These are phyloP conservation scores for Xanthorhoe spadicearia DNA, from an alignment of 2,888 invertebrate species.

Conservation along the genomic window DNA sequence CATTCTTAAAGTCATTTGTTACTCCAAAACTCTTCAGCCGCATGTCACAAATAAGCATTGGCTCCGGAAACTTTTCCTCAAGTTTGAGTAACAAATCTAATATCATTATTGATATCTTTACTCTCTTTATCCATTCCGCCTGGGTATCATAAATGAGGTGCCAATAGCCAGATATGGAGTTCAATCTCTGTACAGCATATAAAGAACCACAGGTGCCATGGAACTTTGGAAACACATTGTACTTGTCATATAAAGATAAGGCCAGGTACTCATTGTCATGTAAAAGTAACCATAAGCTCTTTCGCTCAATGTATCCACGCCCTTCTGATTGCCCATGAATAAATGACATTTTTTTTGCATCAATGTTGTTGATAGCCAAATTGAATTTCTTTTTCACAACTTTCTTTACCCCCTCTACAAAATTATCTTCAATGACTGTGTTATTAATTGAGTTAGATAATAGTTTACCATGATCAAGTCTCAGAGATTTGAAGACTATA, in stretches of 20 bases:
- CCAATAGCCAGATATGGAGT: constrained; percentile 81
- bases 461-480: constrained; percentile 64
- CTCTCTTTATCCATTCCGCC: constrained; percentile 84
- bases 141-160: constrained; percentile 81
- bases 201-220: constrained; percentile 88
- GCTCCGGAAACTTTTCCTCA: constrained; percentile 84
- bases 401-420: constrained; percentile 78
- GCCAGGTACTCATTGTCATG: constrained; percentile 88
- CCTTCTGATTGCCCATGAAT: constrained; percentile 71
- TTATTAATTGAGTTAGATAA: constrained; percentile 72
- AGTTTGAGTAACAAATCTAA: constrained; percentile 86
- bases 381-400: constrained; percentile 82
- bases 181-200: constrained; percentile 87
- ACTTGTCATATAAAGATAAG: constrained; percentile 83
- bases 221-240: constrained; percentile 86
- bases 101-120: constrained; percentile 85
- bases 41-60: constrained; percentile 88
- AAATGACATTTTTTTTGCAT: constrained; percentile 73
- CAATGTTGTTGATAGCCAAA: constrained; percentile 76
- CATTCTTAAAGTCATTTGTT: constrained; percentile 73
- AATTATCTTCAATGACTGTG: constrained; percentile 81
- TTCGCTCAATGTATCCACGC: constrained; percentile 80
- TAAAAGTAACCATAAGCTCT: constrained; percentile 86
- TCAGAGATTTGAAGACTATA: constrained; percentile 85
- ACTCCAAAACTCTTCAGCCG: constrained; percentile 88